phyloP scores from a whole-genome alignment of 1,140 invertebrate genomes.

The Acromyrmex heyeri region DNA sequence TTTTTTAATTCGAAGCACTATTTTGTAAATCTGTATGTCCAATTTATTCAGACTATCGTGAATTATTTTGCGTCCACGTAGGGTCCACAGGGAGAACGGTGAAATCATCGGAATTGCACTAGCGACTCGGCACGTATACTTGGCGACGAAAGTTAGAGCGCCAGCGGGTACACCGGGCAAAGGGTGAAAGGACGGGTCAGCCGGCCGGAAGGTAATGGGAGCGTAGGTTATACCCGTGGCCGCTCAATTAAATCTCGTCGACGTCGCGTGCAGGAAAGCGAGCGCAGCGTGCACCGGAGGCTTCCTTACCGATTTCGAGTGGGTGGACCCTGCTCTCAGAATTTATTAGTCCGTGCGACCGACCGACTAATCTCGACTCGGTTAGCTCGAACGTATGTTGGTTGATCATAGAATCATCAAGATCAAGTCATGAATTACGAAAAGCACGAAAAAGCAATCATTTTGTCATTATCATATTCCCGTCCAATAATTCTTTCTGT shows the following conservation, averaged over 20 bases:
- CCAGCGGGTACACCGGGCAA: constrained; percentile 38
- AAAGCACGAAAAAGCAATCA: not conserved
- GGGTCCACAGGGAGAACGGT: not conserved
- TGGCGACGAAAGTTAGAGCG: constrained; percentile 49
- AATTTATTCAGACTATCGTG: not conserved
- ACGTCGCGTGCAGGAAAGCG: constrained; percentile 77
- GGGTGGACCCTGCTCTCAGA: constrained; percentile 73
- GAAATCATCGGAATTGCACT: not conserved
- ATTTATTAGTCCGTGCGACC: constrained; percentile 77
- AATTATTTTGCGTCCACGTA: constrained; percentile 37
- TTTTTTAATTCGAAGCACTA: not conserved
- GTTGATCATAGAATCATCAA: constrained; percentile 38
- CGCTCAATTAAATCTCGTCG: constrained; percentile 78
- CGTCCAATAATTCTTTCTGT: not conserved
- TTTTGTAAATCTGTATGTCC: not conserved
- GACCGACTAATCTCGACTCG: constrained; percentile 71
- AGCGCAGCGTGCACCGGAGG: constrained; percentile 74
- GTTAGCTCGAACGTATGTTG: constrained; percentile 45
- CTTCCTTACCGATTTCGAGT: constrained; percentile 78
- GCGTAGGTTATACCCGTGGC: constrained; percentile 67
- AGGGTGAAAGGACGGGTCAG: constrained; percentile 15
- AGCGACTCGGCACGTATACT: constrained; percentile 35
- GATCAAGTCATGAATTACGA: not conserved
- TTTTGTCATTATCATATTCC: not conserved
- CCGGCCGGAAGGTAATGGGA: constrained; percentile 64